These are phyloP conservation scores for Solea solea DNA, from an alignment of 2,113 vertebrate genomes.

Conservation along the genomic window DNA sequence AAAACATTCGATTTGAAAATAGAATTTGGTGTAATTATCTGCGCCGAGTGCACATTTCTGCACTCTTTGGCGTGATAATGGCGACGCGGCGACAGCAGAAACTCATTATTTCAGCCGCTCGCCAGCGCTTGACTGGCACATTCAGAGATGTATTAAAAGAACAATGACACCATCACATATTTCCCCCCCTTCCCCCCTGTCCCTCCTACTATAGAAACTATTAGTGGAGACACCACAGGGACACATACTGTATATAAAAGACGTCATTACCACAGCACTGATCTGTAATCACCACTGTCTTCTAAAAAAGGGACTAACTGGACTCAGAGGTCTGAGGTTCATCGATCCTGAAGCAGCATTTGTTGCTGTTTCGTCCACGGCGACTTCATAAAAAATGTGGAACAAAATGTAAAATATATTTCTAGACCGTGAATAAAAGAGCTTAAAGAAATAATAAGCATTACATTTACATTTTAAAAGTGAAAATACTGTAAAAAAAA, in stretches of 20 bases:
- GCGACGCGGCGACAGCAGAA: too few relatives aligned
- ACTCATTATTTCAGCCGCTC: background rate
- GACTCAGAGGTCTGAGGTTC: constrained; percentile 23
- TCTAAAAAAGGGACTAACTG: constrained; percentile 48
- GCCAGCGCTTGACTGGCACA: background rate
- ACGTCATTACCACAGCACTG: constrained; percentile 32
- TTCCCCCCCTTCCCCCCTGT: constrained; percentile 3
- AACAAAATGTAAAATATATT: too few relatives aligned
- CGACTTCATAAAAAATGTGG: background rate
- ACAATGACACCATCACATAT: constrained; percentile 4
- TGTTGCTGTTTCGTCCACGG: constrained; percentile 16
- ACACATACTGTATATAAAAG: constrained; percentile 38
- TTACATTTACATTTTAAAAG: too few relatives aligned
- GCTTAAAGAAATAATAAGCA: too few relatives aligned
- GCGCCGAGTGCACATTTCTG: too few relatives aligned
- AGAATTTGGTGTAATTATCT: too few relatives aligned
- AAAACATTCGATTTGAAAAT: too few relatives aligned
- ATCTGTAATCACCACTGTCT: constrained; percentile 53
- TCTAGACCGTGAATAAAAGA: too few relatives aligned
- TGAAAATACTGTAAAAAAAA: too few relatives aligned
- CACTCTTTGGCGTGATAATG: too few relatives aligned
- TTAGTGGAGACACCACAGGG: constrained; percentile 33
- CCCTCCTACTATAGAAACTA: constrained; percentile 2
- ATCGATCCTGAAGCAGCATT: constrained; percentile 32
- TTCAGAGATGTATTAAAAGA: background rate